phyloP scores from a whole-genome alignment of 2,797 vertebrate species.

The Erethizon dorsatum region DNA sequence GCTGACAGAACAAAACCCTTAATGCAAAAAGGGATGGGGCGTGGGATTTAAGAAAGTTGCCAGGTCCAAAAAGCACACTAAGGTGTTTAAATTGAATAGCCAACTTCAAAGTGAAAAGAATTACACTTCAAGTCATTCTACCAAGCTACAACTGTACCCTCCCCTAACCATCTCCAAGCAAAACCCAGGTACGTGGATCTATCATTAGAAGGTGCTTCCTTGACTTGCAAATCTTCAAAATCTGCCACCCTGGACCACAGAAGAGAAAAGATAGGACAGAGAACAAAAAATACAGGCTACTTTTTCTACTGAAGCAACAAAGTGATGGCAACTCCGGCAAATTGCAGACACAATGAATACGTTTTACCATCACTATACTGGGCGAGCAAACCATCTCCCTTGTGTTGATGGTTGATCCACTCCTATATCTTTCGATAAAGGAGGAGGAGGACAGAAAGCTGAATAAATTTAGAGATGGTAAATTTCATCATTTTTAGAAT shows the following conservation, averaged over 20 bases:
- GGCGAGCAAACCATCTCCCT: background rate
- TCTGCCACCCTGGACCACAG: background rate
- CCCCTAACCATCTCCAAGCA: background rate
- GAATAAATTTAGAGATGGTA: background rate
- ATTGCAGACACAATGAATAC: background rate
- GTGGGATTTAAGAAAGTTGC: background rate
- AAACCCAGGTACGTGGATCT: background rate
- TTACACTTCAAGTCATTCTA: background rate
- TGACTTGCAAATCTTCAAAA: background rate
- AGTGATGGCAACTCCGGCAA: background rate
- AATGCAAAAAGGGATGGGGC: background rate
- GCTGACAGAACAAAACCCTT: background rate
- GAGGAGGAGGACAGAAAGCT: background rate
- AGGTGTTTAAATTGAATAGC: background rate
- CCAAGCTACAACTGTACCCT: background rate
- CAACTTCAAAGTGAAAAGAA: constrained; percentile 28
- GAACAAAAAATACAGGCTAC: background rate
- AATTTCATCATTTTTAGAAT: background rate
- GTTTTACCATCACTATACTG: background rate
- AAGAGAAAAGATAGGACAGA: background rate
- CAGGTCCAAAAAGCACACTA: background rate
- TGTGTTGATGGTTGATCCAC: background rate
- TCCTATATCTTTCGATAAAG: background rate
- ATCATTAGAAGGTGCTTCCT: constrained; percentile 6
- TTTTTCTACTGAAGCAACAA: constrained; percentile 25